phyloP scores from a whole-genome alignment of 2,797 vertebrate species.

The Lepilemur septentrionalis region DNA sequence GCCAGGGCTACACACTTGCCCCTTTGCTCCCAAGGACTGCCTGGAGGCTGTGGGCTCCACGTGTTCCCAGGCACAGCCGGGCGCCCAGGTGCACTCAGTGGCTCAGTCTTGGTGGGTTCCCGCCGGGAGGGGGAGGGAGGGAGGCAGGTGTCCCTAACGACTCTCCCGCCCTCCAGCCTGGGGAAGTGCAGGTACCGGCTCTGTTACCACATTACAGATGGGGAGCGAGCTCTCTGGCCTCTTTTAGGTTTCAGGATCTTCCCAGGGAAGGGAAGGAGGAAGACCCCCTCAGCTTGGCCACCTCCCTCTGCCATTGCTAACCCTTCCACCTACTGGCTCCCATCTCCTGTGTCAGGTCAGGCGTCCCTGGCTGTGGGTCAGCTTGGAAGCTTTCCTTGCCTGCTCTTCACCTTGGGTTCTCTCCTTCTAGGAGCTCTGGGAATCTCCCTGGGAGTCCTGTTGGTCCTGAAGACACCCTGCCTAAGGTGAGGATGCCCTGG shows the following conservation, averaged over 20 bases:
- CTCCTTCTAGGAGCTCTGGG: background rate
- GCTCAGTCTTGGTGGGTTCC: background rate
- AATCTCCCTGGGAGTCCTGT: background rate
- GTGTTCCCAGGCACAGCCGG: slow-evolving; percentile 51
- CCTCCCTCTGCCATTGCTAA: background rate
- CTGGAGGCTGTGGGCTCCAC: background rate
- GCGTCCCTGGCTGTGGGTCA: background rate
- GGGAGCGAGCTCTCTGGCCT: background rate
- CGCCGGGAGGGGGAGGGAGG: background rate
- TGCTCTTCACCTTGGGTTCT: background rate
- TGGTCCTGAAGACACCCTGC: background rate
- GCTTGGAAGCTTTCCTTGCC: background rate
- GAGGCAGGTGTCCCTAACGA: slow-evolving; percentile 75
- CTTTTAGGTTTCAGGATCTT: slow-evolving; percentile 5
- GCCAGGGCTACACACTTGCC: too few species aligned
- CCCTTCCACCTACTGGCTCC: background rate
- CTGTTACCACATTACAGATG: slow-evolving; percentile 44
- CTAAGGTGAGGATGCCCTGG: background rate
- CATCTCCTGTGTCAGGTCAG: background rate
- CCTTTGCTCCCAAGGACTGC: background rate
- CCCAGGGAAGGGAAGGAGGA: background rate
- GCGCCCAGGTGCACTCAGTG: slow-evolving; percentile 31
- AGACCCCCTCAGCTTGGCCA: background rate
- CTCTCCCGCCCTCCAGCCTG: slow-evolving; percentile 37
- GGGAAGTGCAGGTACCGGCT: background rate